Base-by-base conservation (phyloP, 2,797 vertebrate species). In the Phyllotis vaccarum region DNA sequence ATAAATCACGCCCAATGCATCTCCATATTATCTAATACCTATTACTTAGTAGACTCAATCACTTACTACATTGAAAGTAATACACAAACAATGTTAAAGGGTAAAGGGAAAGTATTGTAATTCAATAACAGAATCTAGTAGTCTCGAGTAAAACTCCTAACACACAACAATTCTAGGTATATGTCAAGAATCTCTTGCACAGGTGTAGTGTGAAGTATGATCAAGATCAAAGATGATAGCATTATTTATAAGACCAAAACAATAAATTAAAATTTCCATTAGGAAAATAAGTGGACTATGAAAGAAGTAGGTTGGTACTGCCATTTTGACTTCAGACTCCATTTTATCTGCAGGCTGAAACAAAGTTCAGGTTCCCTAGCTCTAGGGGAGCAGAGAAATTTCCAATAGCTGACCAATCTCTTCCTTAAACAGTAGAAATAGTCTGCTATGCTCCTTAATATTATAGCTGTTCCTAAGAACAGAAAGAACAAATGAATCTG, bases 191-290 rank as follows among this genome's bases (percentile, higher is more conserved):
- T 85, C 34, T 60, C 64, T 72, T 89, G 37, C 14, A 96, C 9
- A 89, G 78, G 34, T 56, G 5, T 16, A 62, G n/a, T n/a, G 72
- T n/a, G 66, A 70, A 31, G 17, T 14, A 91, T 11, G 22, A 49
- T 64, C 27, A 74, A 80, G 86, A 58, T 74, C 14, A 17, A 62
- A 62, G 60, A 88, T 5, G 87, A 54, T 52, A 88, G 62, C 46
- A 91, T 2, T 64, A n/a, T 58, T 81, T 91, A 75, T 83, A 88
- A 82, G 8, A 89, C 12, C 75, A 88, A 88, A 91, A 76, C 17
- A 70, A 87, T 75, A 81, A 93, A 76, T 46, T 74, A 89, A 78
- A 29, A 83, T 79, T 89, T 85, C 83, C 34, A 31, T 37, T 83
- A 91, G 49, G 49, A 92, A 94, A 79, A 86, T 66, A 12, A 11